Evolutionary conservation across 2,113 vertebrate genomes (phyloP).

Genomic region (Tachycineta bicolor): DNA sequence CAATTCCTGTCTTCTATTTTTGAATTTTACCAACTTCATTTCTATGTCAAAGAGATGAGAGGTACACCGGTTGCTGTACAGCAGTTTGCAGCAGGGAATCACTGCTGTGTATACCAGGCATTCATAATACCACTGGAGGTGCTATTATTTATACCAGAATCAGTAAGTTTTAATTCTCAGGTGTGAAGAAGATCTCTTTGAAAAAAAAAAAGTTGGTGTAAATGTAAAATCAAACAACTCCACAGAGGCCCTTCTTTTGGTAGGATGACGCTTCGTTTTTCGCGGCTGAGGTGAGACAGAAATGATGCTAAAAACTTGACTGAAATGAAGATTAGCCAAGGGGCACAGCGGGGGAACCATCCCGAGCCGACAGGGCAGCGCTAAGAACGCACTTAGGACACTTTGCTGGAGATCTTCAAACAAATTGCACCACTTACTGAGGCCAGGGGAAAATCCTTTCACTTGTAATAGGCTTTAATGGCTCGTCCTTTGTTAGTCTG

Average conservation of each 20-base stretch:
- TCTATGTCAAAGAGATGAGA: background rate
- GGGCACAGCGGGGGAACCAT: background rate
- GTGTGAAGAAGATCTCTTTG: background rate
- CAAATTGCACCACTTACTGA: slow-evolving; percentile 12
- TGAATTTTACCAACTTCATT: slow-evolving; percentile 10
- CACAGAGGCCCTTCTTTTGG: background rate
- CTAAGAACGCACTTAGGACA: slow-evolving; percentile 8
- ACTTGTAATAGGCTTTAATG: background rate
- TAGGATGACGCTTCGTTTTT: background rate
- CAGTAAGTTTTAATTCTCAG: slow-evolving; percentile 7
- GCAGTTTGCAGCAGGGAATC: slow-evolving; percentile 5
- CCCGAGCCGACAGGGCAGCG: background rate
- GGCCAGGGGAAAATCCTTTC: background rate
- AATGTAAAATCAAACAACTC: background rate
- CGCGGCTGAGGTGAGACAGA: background rate
- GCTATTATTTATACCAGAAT: slow-evolving; percentile 17
- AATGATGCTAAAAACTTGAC: background rate
- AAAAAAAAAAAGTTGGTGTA: background rate
- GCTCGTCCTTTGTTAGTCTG: background rate
- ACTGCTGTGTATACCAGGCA: background rate
- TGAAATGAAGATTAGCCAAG: background rate
- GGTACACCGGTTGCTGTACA: background rate
- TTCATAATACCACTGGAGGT: background rate
- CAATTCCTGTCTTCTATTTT: background rate
- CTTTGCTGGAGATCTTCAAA: slow-evolving; percentile 1